Conservation (phyloP, 2,113 vertebrate genomes). For the Xyliphius kryptos region DNA sequence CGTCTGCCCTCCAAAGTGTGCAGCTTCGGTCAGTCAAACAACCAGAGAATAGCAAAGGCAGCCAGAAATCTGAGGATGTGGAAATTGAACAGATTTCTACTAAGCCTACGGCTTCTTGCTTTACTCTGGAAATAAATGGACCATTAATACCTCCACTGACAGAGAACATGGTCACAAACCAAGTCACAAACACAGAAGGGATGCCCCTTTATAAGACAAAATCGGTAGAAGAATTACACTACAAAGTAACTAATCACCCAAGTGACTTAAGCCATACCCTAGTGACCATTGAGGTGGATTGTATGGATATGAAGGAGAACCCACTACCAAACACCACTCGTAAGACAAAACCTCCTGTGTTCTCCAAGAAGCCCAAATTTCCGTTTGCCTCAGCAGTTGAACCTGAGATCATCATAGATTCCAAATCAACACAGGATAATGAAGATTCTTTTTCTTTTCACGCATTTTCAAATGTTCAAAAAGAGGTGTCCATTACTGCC, state of each 20-base stretch:
- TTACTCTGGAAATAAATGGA: slow-evolving; percentile 36
- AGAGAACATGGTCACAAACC: slow-evolving; percentile 57
- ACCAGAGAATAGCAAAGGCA: slow-evolving; percentile 44
- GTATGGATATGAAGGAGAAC: slow-evolving; percentile 12
- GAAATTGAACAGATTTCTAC: slow-evolving; percentile 50
- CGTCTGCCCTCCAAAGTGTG: slow-evolving; percentile 79
- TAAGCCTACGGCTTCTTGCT: slow-evolving; percentile 40
- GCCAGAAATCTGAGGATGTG: slow-evolving; percentile 60
- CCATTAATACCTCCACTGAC: slow-evolving; percentile 57
- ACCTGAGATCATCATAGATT: too few species aligned
- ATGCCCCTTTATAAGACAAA: slow-evolving; percentile 2
- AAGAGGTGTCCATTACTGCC: too few species aligned
- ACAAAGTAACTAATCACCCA: slow-evolving; percentile 21
- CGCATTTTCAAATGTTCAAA: too few species aligned
- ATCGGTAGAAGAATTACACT: not conserved
- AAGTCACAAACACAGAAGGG: slow-evolving; percentile 40
- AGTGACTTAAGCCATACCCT: slow-evolving; percentile 21
- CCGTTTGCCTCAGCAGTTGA: too few species aligned
- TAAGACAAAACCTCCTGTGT: too few species aligned
- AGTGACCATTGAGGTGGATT: slow-evolving; percentile 31
- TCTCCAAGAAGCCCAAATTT: too few species aligned
- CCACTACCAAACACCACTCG: too few species aligned
- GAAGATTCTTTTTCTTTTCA: too few species aligned
- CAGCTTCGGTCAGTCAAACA: slow-evolving; percentile 80
- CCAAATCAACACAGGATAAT: too few species aligned